A percentile compares a stretch with the other conserved stretches of the same genome.
These are phyloP conservation scores for Ochropacha duplaris DNA, from an alignment of 2,888 invertebrate genomes.

Conservation along the genomic window DNA sequence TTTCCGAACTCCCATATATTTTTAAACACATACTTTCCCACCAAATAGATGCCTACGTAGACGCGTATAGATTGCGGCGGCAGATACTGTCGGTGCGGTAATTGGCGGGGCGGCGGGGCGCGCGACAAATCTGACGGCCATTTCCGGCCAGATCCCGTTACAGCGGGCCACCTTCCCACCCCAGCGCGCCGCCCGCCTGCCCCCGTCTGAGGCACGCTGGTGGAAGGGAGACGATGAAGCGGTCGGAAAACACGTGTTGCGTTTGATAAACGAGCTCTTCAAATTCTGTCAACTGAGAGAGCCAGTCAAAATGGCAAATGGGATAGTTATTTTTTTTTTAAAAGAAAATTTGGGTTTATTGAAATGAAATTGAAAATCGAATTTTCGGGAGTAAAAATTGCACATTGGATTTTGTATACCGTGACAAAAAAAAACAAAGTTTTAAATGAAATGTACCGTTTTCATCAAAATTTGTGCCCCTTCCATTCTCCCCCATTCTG, in stretches of 20 bases:
- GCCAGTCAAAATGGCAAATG: background rate
- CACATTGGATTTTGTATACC: no score
- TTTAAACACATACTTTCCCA: background rate
- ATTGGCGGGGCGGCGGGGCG: conserved; percentile 62
- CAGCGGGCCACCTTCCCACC: conserved; percentile 24
- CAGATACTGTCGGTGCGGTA: conserved; percentile 48
- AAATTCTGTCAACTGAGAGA: background rate
- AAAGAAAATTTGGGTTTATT: no score
- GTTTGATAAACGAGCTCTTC: background rate
- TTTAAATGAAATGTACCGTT: no score
- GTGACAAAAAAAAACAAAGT: no score
- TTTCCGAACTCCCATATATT: background rate
- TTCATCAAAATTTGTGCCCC: no score
- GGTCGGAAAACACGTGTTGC: background rate
- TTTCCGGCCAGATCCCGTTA: conserved; percentile 57
- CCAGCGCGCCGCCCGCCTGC: conserved; percentile 14
- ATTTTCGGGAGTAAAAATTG: no score
- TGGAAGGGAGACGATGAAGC: background rate
- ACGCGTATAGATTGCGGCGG: conserved; percentile 1
- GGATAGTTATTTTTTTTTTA: no score
- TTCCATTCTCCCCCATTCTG: no score
- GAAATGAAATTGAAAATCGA: no score
- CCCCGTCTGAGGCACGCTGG: conserved; percentile 5
- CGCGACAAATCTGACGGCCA: conserved; percentile 71
- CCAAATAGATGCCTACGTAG: background rate